Evolutionary conservation across 2,113 vertebrate species (phyloP).

Genomic region (Epinephelus moara): DNA sequence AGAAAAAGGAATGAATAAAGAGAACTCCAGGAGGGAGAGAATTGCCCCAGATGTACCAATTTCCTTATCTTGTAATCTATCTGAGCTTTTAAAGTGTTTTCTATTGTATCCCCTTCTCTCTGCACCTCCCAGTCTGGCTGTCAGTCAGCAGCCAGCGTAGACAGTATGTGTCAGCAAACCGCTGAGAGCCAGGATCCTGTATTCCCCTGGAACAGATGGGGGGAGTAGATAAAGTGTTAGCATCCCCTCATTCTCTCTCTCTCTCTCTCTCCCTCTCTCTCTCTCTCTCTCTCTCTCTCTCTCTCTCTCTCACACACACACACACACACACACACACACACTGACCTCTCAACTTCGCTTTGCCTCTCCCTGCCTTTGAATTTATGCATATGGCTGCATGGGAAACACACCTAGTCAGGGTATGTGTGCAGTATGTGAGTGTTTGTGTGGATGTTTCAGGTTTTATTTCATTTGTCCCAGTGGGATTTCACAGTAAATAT

Average conservation of each 20-base stretch:
- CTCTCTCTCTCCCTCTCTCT: too few relatives aligned
- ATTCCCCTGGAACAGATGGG: slow-evolving; percentile 50
- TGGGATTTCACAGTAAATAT: slow-evolving; percentile 44
- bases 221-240: slow-evolving; percentile 43
- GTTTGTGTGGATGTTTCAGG: not conserved
- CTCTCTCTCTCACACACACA: too few relatives aligned
- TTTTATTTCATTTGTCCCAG: slow-evolving; percentile 11
- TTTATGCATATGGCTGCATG: not conserved
- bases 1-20: not conserved
- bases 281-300: too few relatives aligned
- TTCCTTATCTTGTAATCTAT: slow-evolving; percentile 68
- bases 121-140: slow-evolving; percentile 38
- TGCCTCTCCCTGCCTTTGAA: not conserved
- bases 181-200: slow-evolving; percentile 53
- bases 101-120: slow-evolving; percentile 40
- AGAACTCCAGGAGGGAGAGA: slow-evolving; percentile 10
- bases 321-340: slow-evolving; percentile 16
- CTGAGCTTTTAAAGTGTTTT: slow-evolving; percentile 67
- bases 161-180: slow-evolving; percentile 64
- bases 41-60: slow-evolving; percentile 5
- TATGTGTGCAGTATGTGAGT: slow-evolving; percentile 4
- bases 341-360: not conserved
- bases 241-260: not conserved
- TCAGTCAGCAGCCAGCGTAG: slow-evolving; percentile 54
- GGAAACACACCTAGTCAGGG: not conserved